These are phyloP conservation scores for Eospalax fontanierii DNA, from an alignment of 2,797 vertebrate genomes.

Conservation along the genomic window DNA sequence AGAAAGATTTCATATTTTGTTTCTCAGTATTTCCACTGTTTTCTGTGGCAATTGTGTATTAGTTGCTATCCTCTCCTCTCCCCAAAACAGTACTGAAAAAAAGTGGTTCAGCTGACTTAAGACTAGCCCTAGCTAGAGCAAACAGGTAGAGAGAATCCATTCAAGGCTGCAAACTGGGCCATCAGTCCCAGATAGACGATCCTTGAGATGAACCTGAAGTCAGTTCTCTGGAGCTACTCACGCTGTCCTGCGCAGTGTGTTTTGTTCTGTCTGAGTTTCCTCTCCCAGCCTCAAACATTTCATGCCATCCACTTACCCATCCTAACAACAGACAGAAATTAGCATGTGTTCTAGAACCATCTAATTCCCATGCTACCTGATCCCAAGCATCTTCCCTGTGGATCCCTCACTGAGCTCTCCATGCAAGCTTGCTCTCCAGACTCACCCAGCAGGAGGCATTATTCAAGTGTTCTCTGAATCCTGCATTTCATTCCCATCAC, in stretches of 20 bases:
- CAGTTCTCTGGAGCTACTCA: neutral
- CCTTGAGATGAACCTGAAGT: neutral
- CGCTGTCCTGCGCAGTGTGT: neutral
- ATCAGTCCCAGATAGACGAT: neutral
- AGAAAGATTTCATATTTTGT: neutral
- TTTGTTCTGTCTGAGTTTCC: neutral
- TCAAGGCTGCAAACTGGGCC: neutral
- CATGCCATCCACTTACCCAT: neutral
- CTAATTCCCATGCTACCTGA: neutral
- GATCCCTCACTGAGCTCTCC: neutral
- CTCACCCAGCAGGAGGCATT: neutral
- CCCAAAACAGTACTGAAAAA: too few relatives aligned
- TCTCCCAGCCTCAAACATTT: neutral
- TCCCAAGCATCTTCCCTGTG: neutral
- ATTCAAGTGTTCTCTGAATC: conserved; percentile 53
- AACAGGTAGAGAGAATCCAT: neutral
- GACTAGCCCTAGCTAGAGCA: neutral
- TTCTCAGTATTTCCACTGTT: neutral
- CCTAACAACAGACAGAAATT: neutral
- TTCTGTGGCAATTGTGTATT: conserved; percentile 35
- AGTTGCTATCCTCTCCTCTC: neutral
- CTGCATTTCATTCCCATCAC: conserved; percentile 46
- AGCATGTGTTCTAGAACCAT: neutral
- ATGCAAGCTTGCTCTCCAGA: neutral
- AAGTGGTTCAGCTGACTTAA: neutral